These are phyloP conservation scores for Sylvilagus floridanus DNA, from an alignment of 2,797 vertebrate genomes.

Conservation along the genomic window DNA sequence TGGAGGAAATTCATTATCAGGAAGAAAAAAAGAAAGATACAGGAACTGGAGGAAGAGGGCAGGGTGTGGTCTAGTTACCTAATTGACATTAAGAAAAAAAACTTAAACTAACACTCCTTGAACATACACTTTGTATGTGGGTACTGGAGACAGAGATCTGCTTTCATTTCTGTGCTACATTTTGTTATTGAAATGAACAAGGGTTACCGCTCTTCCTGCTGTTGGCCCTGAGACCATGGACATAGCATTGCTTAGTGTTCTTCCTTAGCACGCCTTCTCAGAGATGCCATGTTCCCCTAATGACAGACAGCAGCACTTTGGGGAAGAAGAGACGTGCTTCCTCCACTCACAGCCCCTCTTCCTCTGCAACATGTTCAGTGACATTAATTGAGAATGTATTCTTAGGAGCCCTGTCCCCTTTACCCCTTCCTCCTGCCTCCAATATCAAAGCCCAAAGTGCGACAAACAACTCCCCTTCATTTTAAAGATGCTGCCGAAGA, in stretches of 20 bases:
- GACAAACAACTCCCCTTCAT: background rate
- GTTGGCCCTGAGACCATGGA: background rate
- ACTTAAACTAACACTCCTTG: background rate
- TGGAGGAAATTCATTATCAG: background rate
- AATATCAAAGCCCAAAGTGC: background rate
- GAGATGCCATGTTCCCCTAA: background rate
- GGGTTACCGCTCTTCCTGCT: background rate
- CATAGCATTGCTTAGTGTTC: background rate
- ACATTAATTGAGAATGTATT: background rate
- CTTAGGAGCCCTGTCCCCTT: background rate
- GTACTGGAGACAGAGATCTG: background rate
- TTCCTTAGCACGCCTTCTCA: background rate
- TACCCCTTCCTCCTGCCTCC: too few species aligned
- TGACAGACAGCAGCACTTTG: background rate
- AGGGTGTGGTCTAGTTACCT: background rate
- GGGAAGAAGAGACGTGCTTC: background rate
- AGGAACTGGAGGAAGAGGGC: background rate
- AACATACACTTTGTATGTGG: background rate
- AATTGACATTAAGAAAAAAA: background rate
- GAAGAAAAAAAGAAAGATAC: slow-evolving; percentile 8
- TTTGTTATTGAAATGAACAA: background rate
- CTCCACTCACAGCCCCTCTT: background rate
- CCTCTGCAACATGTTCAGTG: background rate
- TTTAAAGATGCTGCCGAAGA: background rate
- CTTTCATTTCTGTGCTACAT: background rate